Conservation (phyloP, 1,140 invertebrate species). For the Drosophila gunungcola region DNA sequence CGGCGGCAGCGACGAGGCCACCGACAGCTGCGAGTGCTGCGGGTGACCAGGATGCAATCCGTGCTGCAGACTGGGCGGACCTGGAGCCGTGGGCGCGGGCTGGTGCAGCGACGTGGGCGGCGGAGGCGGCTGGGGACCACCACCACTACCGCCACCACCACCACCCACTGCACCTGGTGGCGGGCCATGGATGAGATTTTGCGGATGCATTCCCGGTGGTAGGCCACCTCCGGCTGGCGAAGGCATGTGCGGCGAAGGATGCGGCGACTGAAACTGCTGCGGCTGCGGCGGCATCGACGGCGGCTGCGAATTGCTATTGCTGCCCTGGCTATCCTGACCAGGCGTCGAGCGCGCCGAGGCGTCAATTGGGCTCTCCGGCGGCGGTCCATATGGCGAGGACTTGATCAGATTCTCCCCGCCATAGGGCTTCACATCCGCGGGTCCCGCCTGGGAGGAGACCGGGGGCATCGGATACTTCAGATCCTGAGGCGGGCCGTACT, state of each 20-base stretch:
- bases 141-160: conserved; percentile 11
- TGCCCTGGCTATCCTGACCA: conserved; percentile 84
- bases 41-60: conserved; percentile 61
- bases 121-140: conserved; percentile 48
- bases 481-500: conserved; percentile 80
- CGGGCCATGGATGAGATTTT: conserved; percentile 86
- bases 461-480: conserved; percentile 82
- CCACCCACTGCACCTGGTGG: conserved; percentile 29
- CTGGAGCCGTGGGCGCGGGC: conserved; percentile 30
- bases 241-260: conserved; percentile 82
- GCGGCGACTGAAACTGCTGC: conserved; percentile 81
- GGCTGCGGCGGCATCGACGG: conserved; percentile 76
- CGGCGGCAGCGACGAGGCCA: conserved; percentile 62
- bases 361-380: conserved; percentile 81
- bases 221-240: conserved; percentile 72
- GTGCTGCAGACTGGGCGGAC: conserved; percentile 60
- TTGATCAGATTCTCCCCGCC: conserved; percentile 84
- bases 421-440: conserved; percentile 53
- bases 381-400: conserved; percentile 71
- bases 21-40: conserved; percentile 65
- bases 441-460: conserved; percentile 55
- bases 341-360: conserved; percentile 80
- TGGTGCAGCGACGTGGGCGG: conserved; percentile 67
- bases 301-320: conserved; percentile 84
- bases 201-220: conserved; percentile 86